These are phyloP conservation scores for Ommatoiulus sabulosus DNA, from an alignment of 2,888 invertebrate genomes.

Conservation along the genomic window DNA sequence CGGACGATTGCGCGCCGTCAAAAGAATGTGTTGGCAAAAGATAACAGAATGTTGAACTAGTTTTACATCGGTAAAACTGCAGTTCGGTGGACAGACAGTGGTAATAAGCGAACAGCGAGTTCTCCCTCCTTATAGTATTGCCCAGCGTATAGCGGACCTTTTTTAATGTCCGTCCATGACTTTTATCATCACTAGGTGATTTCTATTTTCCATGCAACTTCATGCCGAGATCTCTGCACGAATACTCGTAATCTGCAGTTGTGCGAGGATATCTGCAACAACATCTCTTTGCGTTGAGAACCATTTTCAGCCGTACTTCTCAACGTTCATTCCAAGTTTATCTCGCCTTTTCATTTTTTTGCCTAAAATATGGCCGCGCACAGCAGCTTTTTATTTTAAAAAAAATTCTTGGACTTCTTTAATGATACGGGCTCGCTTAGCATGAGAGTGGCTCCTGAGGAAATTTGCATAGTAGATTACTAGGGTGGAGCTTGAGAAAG, in stretches of 20 bases:
- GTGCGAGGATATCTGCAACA: constrained; percentile 5
- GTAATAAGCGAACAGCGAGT: background rate
- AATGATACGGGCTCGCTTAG: background rate
- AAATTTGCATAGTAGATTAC: constrained; percentile 21
- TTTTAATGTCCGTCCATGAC: background rate
- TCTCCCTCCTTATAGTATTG: background rate
- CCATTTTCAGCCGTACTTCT: background rate
- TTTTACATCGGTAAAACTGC: constrained; percentile 17
- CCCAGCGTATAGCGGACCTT: background rate
- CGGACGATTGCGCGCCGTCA: constrained; percentile 10
- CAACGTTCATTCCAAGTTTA: constrained; percentile 36
- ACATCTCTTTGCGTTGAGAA: constrained; percentile 1
- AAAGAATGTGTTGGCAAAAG: constrained; percentile 3
- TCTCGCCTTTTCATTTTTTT: background rate
- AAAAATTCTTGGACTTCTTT: background rate
- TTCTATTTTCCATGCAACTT: background rate
- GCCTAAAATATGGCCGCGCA: constrained; percentile 28
- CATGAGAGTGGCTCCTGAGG: background rate
- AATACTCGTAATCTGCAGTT: constrained; percentile 14
- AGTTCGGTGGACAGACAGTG: background rate
- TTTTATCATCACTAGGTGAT: constrained; percentile 5
- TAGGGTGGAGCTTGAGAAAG: constrained; percentile 24
- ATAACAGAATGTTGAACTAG: constrained; percentile 37
- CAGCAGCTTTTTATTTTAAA: background rate
- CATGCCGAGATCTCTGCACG: background rate